Conservation (phyloP, 2,113 vertebrate species). For the Cyprinus carpio region DNA sequence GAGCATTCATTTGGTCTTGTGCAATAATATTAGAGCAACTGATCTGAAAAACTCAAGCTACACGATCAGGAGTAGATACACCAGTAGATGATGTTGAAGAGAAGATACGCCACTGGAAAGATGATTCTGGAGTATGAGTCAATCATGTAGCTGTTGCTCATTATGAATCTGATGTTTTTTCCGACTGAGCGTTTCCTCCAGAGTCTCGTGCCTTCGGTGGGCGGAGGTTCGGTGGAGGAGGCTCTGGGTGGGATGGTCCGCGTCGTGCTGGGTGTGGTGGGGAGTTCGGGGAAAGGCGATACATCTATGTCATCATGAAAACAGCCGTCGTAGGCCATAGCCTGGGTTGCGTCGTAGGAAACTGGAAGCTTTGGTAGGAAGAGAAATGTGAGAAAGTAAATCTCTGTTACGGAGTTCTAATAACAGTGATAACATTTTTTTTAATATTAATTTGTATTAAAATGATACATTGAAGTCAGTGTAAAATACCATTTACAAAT, state of each 20-base stretch:
- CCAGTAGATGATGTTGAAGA: slow-evolving; percentile 95
- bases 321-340: slow-evolving; percentile 88
- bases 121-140: slow-evolving; percentile 89
- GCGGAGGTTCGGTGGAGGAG: slow-evolving; percentile 61
- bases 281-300: slow-evolving; percentile 65
- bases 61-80: slow-evolving; percentile 80
- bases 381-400: not conserved
- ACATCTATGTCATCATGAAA: slow-evolving; percentile 81
- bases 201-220: slow-evolving; percentile 69
- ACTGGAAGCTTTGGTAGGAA: slow-evolving; percentile 74
- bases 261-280: slow-evolving; percentile 68
- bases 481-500: not conserved
- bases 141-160: slow-evolving; percentile 89
- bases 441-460: not conserved
- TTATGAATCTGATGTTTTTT: slow-evolving; percentile 81
- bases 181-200: slow-evolving; percentile 78
- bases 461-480: not conserved
- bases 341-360: slow-evolving; percentile 78
- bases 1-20: not conserved
- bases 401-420: not conserved
- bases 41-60: not conserved
- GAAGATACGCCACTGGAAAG: slow-evolving; percentile 87
- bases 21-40: not conserved
- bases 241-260: slow-evolving; percentile 64
- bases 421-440: not conserved